Conservation (phyloP, 2,113 vertebrate genomes). For the Poecilia latipinna region DNA sequence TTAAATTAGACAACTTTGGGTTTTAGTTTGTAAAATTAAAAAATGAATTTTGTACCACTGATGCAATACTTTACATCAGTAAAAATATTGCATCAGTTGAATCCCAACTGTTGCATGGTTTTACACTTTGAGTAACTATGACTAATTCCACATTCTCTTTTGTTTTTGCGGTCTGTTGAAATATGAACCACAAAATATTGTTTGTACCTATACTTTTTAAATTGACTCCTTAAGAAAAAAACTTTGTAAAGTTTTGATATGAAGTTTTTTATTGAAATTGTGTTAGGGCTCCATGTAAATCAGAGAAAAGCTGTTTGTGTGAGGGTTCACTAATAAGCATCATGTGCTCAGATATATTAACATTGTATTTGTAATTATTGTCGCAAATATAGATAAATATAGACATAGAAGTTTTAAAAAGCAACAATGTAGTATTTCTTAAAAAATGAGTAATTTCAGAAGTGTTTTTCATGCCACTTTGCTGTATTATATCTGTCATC, state of each 20-base stretch:
- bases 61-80: not conserved
- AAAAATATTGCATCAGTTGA: too few relatives aligned
- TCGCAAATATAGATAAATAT: not conserved
- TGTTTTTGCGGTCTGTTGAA: too few relatives aligned
- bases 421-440: not conserved
- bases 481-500: conserved; percentile 59
- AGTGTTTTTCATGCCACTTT: not conserved
- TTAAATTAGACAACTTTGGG: not conserved
- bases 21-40: not conserved
- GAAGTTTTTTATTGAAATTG: not conserved
- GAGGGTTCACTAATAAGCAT: not conserved
- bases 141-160: too few relatives aligned
- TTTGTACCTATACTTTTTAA: too few relatives aligned
- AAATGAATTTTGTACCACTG: not conserved
- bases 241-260: not conserved
- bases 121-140: too few relatives aligned
- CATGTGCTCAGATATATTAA: too few relatives aligned
- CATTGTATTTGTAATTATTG: too few relatives aligned
- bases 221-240: too few relatives aligned
- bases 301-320: too few relatives aligned
- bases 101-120: too few relatives aligned
- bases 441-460: not conserved
- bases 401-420: not conserved
- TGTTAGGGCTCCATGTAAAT: not conserved
- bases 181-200: too few relatives aligned